Conservation (phyloP, 2,113 vertebrate species). For the Heterotis niloticus region DNA sequence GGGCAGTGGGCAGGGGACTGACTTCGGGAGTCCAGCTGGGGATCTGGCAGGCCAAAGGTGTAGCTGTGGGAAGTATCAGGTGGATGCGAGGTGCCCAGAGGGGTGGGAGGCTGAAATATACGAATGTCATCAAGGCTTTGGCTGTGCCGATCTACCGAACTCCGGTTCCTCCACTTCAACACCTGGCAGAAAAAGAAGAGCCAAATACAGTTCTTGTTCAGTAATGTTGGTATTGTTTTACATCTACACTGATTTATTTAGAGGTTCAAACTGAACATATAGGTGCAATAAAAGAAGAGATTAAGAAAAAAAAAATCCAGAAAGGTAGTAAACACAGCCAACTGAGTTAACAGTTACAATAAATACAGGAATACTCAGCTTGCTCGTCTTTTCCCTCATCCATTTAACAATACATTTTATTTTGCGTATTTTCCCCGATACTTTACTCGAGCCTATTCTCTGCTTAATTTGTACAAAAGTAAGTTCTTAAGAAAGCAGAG, state of each 20-base stretch:
- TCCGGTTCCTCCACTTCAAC: constrained; percentile 40
- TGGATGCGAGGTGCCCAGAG: constrained; percentile 49
- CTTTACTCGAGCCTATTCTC: background rate
- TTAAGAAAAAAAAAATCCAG: no score
- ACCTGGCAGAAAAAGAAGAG: constrained; percentile 46
- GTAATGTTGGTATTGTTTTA: no score
- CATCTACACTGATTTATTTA: no score
- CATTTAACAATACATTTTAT: no score
- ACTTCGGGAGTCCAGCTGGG: constrained; percentile 43
- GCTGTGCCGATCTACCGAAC: constrained; percentile 60
- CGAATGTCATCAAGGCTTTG: constrained; percentile 70
- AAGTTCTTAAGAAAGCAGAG: no score
- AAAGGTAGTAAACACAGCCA: no score
- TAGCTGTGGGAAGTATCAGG: constrained; percentile 68
- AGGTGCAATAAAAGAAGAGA: no score
- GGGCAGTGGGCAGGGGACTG: constrained; percentile 60
- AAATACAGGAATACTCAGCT: no score
- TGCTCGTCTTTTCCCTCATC: no score
- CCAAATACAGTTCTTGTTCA: background rate
- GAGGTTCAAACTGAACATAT: no score
- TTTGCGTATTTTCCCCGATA: no score
- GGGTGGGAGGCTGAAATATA: constrained; percentile 47
- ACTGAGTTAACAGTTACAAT: no score
- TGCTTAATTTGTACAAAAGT: background rate
- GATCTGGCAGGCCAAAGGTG: constrained; percentile 66